Evolutionary conservation across 2,888 invertebrate genomes (phyloP), one percentile per base, ranked within the genome.

Genomic region (Oxycera nigricornis): DNA sequence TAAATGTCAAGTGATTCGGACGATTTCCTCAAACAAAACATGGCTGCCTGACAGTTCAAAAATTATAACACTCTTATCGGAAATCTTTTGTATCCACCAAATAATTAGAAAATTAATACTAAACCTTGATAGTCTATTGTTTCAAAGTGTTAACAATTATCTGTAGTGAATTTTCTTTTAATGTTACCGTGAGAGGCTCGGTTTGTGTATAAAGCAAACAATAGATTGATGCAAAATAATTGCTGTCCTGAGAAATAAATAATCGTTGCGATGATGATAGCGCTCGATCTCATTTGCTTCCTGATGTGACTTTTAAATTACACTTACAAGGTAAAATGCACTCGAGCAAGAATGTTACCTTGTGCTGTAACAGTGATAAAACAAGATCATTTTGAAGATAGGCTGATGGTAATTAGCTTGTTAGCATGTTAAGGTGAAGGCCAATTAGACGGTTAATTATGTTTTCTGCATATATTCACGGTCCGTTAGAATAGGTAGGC

Each of bases 361-460:
- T 7, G 52, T 17, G 3, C 3, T 22, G 11, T 55, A 24, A 22
- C 22, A 55, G 52, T 55, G 46, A 46, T 46, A 46, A 46, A 46
- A 17, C 17, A 46, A 7, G 55, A 22, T 20, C 22, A 6, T n/a
- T 11, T 22, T 20, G 55, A 22, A 0, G 55, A 59, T 14, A 59
- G 26, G 59, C n/a, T 28, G 24, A 59, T 11, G 59, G 30, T 20
- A 59, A 59, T 59, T 59, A 59, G 30, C 59, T 28, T 59, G 59
- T 59, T n/a, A 59, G 1, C n/a, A 6, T 59, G 9, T 28, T 22
- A 24, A n/a, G 17, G 59, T n/a, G 7, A 22, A 59, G 14, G 28
- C 9, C 9, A 30, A 59, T 20, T 59, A 26, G 50, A 14, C 9
- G 39, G 39, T 7, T 39, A 39, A 39, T 39, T 39, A 39, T 39